phyloP scores from a whole-genome alignment of 1,140 invertebrate genomes.

The Drosophila ogumai region DNA sequence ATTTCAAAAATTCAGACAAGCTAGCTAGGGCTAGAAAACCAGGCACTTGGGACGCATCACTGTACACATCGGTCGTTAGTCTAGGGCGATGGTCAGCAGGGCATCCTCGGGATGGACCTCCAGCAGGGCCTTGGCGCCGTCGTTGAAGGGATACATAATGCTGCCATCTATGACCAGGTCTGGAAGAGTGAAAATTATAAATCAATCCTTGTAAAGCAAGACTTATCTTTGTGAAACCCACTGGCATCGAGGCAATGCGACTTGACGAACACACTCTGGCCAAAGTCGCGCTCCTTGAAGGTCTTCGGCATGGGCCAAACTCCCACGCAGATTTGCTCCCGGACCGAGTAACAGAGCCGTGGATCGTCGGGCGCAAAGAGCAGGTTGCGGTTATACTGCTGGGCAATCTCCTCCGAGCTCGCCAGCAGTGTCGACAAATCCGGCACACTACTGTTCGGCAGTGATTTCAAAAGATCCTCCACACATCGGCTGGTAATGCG shows the following conservation, averaged over 20 bases:
- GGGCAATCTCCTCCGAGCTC: slow-evolving; percentile 88
- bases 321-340: slow-evolving; percentile 94
- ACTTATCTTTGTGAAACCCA: slow-evolving; percentile 54
- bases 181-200: slow-evolving; percentile 47
- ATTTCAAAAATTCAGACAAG: slow-evolving; percentile 63
- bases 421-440: slow-evolving; percentile 84
- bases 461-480: slow-evolving; percentile 89
- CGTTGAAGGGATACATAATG: slow-evolving; percentile 97
- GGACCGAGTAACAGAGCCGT: slow-evolving; percentile 94
- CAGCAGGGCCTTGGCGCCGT: slow-evolving; percentile 94
- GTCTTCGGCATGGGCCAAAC: slow-evolving; percentile 90
- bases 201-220: neutral
- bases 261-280: slow-evolving; percentile 90
- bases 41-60: slow-evolving; percentile 40
- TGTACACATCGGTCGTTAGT: slow-evolving; percentile 59
- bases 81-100: slow-evolving; percentile 91
- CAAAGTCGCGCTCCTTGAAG: slow-evolving; percentile 89
- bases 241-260: slow-evolving; percentile 97
- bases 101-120: slow-evolving; percentile 95
- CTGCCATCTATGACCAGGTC: slow-evolving; percentile 98
- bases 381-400: slow-evolving; percentile 93
- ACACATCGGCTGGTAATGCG: slow-evolving; percentile 90
- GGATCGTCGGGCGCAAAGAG: slow-evolving; percentile 92
- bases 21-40: slow-evolving; percentile 17
- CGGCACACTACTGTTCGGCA: slow-evolving; percentile 82